Conservation (phyloP, 2,888 invertebrate species). For the Scrobipalpa costella region DNA sequence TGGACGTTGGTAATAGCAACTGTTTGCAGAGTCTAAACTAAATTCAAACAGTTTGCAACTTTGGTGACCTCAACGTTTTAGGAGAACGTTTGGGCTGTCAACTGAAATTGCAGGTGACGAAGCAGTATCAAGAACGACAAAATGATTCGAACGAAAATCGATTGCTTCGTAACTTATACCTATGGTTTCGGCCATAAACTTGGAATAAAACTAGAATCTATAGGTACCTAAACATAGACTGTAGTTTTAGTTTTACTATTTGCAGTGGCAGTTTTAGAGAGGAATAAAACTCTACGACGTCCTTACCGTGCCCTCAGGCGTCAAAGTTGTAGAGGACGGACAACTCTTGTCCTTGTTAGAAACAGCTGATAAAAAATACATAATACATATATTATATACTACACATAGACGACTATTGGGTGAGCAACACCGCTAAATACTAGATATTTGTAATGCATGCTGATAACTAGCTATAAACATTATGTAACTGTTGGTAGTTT, state of each 20-base stretch:
- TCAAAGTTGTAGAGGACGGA: slow-evolving; percentile 5
- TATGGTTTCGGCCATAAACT: not conserved
- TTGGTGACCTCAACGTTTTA: slow-evolving; percentile 5
- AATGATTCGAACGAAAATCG: too few species aligned
- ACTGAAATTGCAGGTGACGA: not conserved
- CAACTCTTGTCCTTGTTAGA: not conserved
- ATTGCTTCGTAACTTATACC: too few species aligned
- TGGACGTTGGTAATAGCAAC: slow-evolving; percentile 26
- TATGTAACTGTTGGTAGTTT: slow-evolving; percentile 9
- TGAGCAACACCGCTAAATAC: not conserved
- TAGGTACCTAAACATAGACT: not conserved
- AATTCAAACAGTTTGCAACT: not conserved
- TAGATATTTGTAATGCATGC: not conserved
- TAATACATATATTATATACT: too few species aligned
- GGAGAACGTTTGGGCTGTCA: not conserved
- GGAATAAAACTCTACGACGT: slow-evolving; percentile 13
- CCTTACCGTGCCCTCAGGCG: not conserved
- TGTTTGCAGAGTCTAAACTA: slow-evolving; percentile 10
- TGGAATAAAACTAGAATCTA: not conserved
- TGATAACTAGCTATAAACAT: slow-evolving; percentile 12
- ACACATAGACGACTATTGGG: not conserved
- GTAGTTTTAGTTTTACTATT: not conserved
- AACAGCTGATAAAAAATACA: slow-evolving; percentile 14
- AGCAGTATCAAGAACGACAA: too few species aligned
- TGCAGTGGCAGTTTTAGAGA: slow-evolving; percentile 6